Evolutionary conservation across 2,888 invertebrate species (phyloP).

Genomic region (Thecocarcelia acutangulata): DNA sequence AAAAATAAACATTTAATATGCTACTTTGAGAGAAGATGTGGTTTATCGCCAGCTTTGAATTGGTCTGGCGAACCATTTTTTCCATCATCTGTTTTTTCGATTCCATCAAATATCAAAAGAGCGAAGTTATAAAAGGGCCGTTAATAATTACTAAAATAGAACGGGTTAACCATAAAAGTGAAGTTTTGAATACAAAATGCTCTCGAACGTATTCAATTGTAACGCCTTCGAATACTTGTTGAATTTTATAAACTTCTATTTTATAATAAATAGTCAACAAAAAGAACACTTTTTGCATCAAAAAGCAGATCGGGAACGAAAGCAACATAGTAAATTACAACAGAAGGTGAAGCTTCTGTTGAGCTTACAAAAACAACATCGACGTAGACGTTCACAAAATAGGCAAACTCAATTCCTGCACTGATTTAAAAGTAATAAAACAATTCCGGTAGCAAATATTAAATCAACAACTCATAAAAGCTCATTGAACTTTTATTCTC

Average conservation of each 20-base stretch:
- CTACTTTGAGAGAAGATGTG: conserved; percentile 36
- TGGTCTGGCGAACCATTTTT: conserved; percentile 28
- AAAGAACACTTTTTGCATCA: conserved; percentile 60
- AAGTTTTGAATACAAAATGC: conserved; percentile 76
- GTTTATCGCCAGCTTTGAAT: conserved; percentile 24
- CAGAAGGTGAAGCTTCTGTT: conserved; percentile 57
- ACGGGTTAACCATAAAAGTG: conserved; percentile 38
- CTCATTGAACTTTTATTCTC: conserved; percentile 49
- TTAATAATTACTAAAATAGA: conserved; percentile 24
- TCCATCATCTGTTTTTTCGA: conserved; percentile 29
- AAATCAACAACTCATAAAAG: conserved; percentile 39
- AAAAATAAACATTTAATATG: conserved; percentile 33
- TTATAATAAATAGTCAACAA: conserved; percentile 37
- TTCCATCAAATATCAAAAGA: conserved; percentile 6
- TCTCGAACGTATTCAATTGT: conserved; percentile 74
- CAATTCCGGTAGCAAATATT: conserved; percentile 32
- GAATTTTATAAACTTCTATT: conserved; percentile 63
- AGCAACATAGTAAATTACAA: conserved; percentile 55
- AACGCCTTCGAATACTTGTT: conserved; percentile 70
- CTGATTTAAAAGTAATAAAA: conserved; percentile 40
- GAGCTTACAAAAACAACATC: conserved; percentile 46
- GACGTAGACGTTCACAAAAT: conserved; percentile 68
- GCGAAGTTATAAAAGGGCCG: conserved; percentile 2
- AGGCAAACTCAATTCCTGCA: conserved; percentile 64
- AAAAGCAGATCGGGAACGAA: conserved; percentile 62